Base-by-base conservation (phyloP, 2,113 vertebrate species). In the Ceyx margarethae region DNA sequence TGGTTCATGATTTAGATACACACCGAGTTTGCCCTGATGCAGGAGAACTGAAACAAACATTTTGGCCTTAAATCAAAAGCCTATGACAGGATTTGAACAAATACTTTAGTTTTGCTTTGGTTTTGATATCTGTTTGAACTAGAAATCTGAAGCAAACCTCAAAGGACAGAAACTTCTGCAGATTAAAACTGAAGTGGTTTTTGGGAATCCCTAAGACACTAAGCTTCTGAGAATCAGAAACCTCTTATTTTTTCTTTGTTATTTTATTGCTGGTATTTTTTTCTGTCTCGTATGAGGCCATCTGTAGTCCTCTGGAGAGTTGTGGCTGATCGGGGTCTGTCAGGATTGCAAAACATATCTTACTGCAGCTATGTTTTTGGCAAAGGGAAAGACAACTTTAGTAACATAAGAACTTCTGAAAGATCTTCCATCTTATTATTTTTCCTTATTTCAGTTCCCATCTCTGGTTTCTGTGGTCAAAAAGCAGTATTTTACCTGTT, bases 61-160 rank as follows among this genome's bases (percentile, higher is more conserved):
- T 33, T 54, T 16, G 58, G 91, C 54, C 50, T 89, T 84, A 84
- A 92, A 94, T 93, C 78, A 89, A 89, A 94, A 85, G 67, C 0
- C 0, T 53, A 7, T 58, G 66, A 83, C 64, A 74, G 33, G 12
- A 37, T 56, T 81, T 89, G 64, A 95, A 67, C 42, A 69, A 69
- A 80, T 92, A 60, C 74, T 76, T 73, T 57, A 84, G 67, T 69
- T 90, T 81, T 66, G 16, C 89, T 91, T 95, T 91, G 92, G 85
- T 87, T 94, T 87, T 91, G 68, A 2, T 69, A 21, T 48, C 73
- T 92, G 78, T 89, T 94, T 93, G 91, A 95, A 87, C 78, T 80
- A 21, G 56, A 87, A 94, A 76, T 93, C 58, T 80, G 64, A 96
- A 67, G 48, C 54, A 93, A 94, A 92, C 60, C 87, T 87, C 89